Conservation (phyloP, 2,113 vertebrate genomes). For the Oreochromis niloticus region DNA sequence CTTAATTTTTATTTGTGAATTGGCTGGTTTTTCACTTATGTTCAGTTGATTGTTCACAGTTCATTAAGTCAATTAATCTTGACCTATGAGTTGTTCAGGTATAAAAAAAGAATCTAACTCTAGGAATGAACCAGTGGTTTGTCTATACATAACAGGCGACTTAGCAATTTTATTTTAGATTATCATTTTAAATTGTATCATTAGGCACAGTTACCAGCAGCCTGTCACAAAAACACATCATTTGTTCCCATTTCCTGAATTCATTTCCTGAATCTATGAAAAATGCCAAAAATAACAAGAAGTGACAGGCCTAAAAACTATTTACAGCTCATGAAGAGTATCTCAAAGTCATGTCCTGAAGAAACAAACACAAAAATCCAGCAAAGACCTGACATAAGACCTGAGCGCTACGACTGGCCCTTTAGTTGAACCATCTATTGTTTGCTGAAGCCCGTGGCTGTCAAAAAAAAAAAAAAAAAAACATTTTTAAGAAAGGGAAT, state of each 20-base stretch:
- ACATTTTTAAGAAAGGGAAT: neutral
- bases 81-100: neutral
- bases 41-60: neutral
- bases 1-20: neutral
- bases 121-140: neutral
- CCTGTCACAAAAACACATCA: neutral
- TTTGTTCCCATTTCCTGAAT: neutral
- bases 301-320: neutral
- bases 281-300: neutral
- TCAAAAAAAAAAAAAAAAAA: neutral
- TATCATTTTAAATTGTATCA: neutral
- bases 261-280: neutral
- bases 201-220: neutral
- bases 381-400: neutral
- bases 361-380: neutral
- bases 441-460: neutral
- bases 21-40: neutral
- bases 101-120: neutral
- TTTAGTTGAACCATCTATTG: neutral
- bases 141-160: neutral
- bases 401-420: neutral
- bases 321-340: neutral
- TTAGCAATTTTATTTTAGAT: neutral
- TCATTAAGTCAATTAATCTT: neutral
- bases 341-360: neutral